These are phyloP conservation scores for Napeogenes sylphis DNA, from an alignment of 2,888 invertebrate species.

Conservation along the genomic window DNA sequence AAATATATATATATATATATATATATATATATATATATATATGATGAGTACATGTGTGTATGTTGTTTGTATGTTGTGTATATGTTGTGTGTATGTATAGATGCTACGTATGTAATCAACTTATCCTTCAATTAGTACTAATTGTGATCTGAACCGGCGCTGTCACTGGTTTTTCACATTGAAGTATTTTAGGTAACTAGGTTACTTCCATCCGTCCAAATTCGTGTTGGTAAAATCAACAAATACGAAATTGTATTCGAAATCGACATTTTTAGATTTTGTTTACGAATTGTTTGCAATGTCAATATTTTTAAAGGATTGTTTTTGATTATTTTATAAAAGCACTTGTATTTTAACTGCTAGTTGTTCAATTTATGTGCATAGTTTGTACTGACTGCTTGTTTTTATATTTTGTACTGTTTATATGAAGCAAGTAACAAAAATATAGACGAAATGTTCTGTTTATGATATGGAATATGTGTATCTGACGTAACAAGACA, in stretches of 20 bases:
- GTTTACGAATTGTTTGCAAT: constrained; percentile 14
- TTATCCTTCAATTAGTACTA: constrained; percentile 10
- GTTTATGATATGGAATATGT: too few species aligned
- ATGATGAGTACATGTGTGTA: too few species aligned
- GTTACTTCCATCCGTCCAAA: constrained; percentile 20
- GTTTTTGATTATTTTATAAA: constrained; percentile 1
- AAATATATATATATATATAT: too few species aligned
- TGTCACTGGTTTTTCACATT: constrained; percentile 15
- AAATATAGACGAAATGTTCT: not conserved
- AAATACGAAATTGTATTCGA: constrained; percentile 21
- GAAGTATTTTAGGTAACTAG: constrained; percentile 26
- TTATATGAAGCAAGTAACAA: not conserved
- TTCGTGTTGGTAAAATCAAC: constrained; percentile 22
- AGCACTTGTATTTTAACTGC: not conserved
- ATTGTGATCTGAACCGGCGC: constrained; percentile 13
- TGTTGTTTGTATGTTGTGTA: too few species aligned
- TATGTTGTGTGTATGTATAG: too few species aligned
- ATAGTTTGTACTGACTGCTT: not conserved
- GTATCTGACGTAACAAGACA: too few species aligned
- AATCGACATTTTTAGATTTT: constrained; percentile 16
- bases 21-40: too few species aligned
- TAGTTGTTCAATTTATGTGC: constrained; percentile 4
- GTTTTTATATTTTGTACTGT: not conserved
- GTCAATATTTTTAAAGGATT: constrained; percentile 9
- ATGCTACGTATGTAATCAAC: too few species aligned